A percentile compares a stretch with the other conserved stretches of the same genome.
These are phyloP conservation scores for Probosciger aterrimus DNA, from an alignment of 2,113 vertebrate genomes.

Conservation along the genomic window DNA sequence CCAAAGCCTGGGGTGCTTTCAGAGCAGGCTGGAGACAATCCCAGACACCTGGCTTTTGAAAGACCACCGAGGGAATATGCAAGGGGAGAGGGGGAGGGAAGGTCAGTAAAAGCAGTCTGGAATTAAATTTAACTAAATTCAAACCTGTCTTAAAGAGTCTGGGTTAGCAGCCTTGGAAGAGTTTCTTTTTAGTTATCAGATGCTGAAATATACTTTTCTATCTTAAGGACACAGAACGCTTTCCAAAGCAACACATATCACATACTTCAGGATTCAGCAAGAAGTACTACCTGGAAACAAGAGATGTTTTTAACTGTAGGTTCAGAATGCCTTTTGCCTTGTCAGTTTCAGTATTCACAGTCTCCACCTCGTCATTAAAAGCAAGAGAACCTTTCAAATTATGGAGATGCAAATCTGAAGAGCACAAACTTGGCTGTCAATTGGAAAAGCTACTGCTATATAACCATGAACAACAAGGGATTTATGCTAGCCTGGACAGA, in stretches of 20 bases:
- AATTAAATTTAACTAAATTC: constrained; percentile 65
- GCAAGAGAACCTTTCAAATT: neutral
- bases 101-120: constrained; percentile 49
- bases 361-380: neutral
- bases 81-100: neutral
- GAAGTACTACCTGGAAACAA: neutral
- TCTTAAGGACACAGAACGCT: constrained; percentile 1
- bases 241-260: neutral
- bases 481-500: neutral
- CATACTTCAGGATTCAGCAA: neutral
- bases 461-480: neutral
- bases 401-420: neutral
- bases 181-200: constrained; percentile 47
- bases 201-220: constrained; percentile 24
- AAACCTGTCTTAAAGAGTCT: constrained; percentile 23
- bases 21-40: constrained; percentile 75
- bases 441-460: neutral
- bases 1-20: constrained; percentile 75
- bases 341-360: neutral
- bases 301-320: neutral
- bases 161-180: constrained; percentile 40
- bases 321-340: neutral
- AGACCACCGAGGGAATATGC: constrained; percentile 73
- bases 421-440: neutral
- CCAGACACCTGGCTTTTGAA: constrained; percentile 82